Evolutionary conservation across 2,888 invertebrate species (phyloP).

Genomic region (Heterodera filipjevi): DNA sequence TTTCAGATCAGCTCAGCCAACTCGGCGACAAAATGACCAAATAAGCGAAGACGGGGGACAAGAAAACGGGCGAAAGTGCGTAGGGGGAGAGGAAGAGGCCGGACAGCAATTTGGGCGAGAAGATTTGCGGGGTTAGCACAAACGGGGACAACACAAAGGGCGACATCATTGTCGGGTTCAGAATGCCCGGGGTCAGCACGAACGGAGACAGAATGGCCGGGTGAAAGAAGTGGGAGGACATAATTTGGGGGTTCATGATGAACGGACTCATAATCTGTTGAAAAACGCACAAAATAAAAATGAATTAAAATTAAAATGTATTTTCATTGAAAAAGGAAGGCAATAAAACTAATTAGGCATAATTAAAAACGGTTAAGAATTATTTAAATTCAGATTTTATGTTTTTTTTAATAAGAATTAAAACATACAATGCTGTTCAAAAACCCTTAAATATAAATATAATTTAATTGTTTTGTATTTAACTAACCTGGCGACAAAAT

Average conservation of each 20-base stretch:
- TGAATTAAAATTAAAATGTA: background rate
- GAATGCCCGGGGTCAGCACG: conserved; percentile 56
- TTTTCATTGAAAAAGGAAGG: too few species aligned
- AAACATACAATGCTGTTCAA: conserved; percentile 53
- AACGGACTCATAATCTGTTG: conserved; percentile 46
- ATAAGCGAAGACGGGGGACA: conserved; percentile 54
- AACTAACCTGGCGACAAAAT: conserved; percentile 54
- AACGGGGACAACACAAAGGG: conserved; percentile 56
- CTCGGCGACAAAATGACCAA: conserved; percentile 57
- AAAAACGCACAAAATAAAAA: background rate
- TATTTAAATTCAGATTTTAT: conserved; percentile 19
- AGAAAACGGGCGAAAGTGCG: conserved; percentile 57
- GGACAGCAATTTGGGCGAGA: conserved; percentile 58
- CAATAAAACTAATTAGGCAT: too few species aligned
- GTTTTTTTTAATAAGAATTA: conserved; percentile 52
- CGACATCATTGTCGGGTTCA: conserved; percentile 55
- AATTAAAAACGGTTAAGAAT: too few species aligned
- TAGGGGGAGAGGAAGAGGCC: conserved; percentile 60
- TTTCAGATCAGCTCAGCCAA: conserved; percentile 59
- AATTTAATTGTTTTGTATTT: conserved; percentile 34
- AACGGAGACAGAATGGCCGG: conserved; percentile 60
- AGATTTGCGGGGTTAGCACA: conserved; percentile 57
- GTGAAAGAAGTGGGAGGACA: conserved; percentile 56
- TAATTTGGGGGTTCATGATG: conserved; percentile 55
- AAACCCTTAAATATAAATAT: conserved; percentile 44